A percentile compares a stretch with the other conserved stretches of the same genome.
These are phyloP conservation scores for Gymnopithys bicolor DNA, from an alignment of 2,797 vertebrate genomes.

Conservation along the genomic window DNA sequence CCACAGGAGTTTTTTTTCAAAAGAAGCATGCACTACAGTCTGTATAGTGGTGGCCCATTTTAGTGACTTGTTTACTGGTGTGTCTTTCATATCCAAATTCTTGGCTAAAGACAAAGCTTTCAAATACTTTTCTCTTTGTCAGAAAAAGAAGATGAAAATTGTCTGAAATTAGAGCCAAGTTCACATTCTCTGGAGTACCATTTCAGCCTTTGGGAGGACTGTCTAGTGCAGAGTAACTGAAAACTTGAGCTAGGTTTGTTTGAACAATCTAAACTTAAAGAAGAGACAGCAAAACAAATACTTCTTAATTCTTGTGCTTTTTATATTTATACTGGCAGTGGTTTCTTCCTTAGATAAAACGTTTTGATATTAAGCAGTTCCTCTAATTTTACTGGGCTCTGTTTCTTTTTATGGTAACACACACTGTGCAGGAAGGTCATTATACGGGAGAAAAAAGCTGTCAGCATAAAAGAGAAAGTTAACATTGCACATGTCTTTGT, in stretches of 20 bases:
- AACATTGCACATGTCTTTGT: constrained; percentile 74
- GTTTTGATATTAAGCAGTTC: constrained; percentile 77
- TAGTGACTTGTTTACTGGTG: constrained; percentile 50
- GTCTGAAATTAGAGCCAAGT: constrained; percentile 56
- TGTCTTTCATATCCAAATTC: constrained; percentile 43
- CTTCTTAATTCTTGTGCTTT: constrained; percentile 75
- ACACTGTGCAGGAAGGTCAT: constrained; percentile 82
- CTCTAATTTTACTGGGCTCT: constrained; percentile 81
- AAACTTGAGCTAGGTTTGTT: constrained; percentile 60
- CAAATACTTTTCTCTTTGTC: constrained; percentile 38
- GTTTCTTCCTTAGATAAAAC: constrained; percentile 82
- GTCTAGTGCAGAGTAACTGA: constrained; percentile 34
- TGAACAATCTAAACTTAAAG: constrained; percentile 69
- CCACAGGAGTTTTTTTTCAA: not conserved
- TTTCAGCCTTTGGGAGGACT: constrained; percentile 48
- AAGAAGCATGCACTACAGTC: not conserved
- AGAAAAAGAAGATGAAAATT: constrained; percentile 24
- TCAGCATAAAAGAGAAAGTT: constrained; percentile 81
- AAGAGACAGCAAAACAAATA: constrained; percentile 71
- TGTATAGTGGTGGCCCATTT: not conserved
- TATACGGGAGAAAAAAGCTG: constrained; percentile 75
- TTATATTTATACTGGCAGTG: constrained; percentile 76
- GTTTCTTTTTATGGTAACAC: constrained; percentile 81
- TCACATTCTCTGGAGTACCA: constrained; percentile 40
- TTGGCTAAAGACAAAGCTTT: constrained; percentile 40